Conservation (phyloP, 2,113 vertebrate species). For the Solea senegalensis region DNA sequence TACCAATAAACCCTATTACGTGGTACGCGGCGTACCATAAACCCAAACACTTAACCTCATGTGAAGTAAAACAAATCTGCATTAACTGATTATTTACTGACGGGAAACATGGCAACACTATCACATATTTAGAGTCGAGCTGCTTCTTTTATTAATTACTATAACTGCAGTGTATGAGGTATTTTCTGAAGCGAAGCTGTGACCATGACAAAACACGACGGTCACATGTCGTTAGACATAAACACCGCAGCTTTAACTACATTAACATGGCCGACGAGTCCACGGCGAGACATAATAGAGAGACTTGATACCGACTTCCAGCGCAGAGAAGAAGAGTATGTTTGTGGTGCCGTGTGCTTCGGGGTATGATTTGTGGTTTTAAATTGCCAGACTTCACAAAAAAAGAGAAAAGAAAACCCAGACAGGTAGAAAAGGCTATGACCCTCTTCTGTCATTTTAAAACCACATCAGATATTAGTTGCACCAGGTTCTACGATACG, state of each 20-base stretch:
- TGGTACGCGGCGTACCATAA: no score
- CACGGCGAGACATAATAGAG: conserved; percentile 32
- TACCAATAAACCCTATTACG: no score
- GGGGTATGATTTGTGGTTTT: conserved; percentile 21
- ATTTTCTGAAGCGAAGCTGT: conserved; percentile 2
- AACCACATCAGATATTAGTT: conserved; percentile 4
- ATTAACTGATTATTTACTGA: no score
- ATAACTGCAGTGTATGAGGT: no score
- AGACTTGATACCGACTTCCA: conserved; percentile 11
- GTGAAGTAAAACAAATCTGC: no score
- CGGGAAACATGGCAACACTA: no score
- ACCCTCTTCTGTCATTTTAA: conserved; percentile 16
- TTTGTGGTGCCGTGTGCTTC: conserved; percentile 27
- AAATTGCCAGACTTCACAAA: conserved; percentile 3
- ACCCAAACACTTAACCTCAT: no score
- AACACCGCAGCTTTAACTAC: neutral
- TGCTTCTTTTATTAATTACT: no score
- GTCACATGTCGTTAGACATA: conserved; percentile 17
- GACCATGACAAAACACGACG: conserved; percentile 36
- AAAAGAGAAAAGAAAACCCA: neutral
- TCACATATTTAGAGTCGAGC: no score
- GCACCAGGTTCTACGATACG: neutral
- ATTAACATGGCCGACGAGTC: conserved; percentile 33
- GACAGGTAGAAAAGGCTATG: neutral
- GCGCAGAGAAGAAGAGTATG: conserved; percentile 18